phyloP scores from a whole-genome alignment of 2,888 invertebrate species.

The Colletes collaris region DNA sequence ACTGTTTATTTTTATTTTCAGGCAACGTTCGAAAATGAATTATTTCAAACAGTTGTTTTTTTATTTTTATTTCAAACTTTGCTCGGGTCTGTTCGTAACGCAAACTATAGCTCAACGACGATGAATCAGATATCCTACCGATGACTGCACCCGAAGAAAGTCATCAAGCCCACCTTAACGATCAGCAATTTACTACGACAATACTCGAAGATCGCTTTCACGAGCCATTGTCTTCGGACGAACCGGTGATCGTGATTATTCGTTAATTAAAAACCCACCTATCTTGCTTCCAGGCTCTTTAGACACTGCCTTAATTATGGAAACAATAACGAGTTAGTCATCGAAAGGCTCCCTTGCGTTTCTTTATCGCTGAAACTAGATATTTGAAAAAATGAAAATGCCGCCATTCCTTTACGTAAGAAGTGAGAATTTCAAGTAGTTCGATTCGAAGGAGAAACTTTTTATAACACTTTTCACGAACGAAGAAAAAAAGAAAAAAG shows the following conservation, averaged over 20 bases:
- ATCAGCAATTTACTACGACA: slow-evolving; percentile 52
- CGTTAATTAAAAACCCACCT: slow-evolving; percentile 56
- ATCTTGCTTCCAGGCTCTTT: background rate
- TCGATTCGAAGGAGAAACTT: slow-evolving; percentile 16
- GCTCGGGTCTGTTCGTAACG: too few species aligned
- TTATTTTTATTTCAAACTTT: too few species aligned
- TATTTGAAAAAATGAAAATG: too few species aligned
- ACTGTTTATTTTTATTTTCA: too few species aligned
- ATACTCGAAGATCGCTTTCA: slow-evolving; percentile 58
- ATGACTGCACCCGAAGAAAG: slow-evolving; percentile 55
- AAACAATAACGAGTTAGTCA: slow-evolving; percentile 40
- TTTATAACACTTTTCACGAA: slow-evolving; percentile 17
- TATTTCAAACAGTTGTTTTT: too few species aligned
- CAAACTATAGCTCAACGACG: slow-evolving; percentile 28
- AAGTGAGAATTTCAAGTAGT: background rate
- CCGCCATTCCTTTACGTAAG: too few species aligned
- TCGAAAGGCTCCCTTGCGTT: too few species aligned
- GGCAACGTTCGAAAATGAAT: too few species aligned
- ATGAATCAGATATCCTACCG: slow-evolving; percentile 34
- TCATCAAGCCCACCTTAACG: slow-evolving; percentile 49
- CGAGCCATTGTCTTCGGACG: slow-evolving; percentile 62
- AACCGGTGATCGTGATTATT: slow-evolving; percentile 45
- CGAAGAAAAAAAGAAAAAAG: too few species aligned
- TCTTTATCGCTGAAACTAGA: too few species aligned
- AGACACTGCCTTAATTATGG: slow-evolving; percentile 49